Base-by-base conservation (phyloP, 2,888 invertebrate species). In the Ennomos erosarius region DNA sequence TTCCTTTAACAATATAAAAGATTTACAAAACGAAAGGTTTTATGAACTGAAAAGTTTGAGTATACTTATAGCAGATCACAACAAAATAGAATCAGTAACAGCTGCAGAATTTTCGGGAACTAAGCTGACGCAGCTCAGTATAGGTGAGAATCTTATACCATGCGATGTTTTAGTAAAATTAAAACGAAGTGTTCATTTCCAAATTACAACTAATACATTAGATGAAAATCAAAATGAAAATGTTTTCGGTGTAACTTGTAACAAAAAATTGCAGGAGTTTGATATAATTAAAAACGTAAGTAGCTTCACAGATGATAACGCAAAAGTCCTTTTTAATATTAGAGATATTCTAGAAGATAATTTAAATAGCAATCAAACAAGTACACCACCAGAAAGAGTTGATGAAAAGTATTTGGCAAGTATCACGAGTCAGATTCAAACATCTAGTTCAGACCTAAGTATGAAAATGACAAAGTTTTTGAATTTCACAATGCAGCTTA, bases 101-200 rank as follows among this genome's bases (percentile, higher is more conserved):
- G 57, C 70, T n/a, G 73, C 77, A 38, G 79, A 84, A n/a, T 84
- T 88, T 65, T 16, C 48, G 8, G 73, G 78, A 0, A 79, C 78
- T 0, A 69, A 64, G 62, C 67, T 88, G 43, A 53, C 55, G 9
- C 73, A 59, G 38, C 71, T 89, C 9, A 89, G 88, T 63, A 85
- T 89, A 48, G 88, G 88, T 5, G 80, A 76, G 33, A 89, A 89
- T 71, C 87, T 83, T n/a, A 62, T 89, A 46, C 70, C 87, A 0
- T 88, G 88, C 59, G 75, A 78, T 42, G 46, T 72, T 38, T 61
- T 88, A 40, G 73, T 80, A 0, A 79, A 74, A 53, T 69, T 85
- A 0, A 71, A 74, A 42, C 75, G 73, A 55, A 44, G 34, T 4
- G 9, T 55, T n/a, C 33, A 62, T 1, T 77, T 79, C 65, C 46